Evolutionary conservation across 2,797 vertebrate species (phyloP), one percentile per base, ranked within the genome.

Genomic region (Xenops minutus): DNA sequence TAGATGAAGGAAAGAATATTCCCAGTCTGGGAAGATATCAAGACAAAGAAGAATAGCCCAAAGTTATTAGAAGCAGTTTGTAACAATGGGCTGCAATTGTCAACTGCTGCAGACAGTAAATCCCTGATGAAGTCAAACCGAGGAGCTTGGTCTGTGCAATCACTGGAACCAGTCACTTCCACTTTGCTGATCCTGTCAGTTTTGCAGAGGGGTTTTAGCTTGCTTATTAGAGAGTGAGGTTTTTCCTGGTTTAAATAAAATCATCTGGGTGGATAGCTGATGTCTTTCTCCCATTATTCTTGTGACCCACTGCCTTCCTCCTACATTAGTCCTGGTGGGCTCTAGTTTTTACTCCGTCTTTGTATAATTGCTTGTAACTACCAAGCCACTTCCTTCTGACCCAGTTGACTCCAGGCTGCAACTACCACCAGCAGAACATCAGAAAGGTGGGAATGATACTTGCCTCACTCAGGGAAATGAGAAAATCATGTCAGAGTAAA

Each of bases 1-100:
- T 67, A 82, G 86, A 76, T 91, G 84, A 87, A 91, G 58, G 46
- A 86, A 84, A 44, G 67, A 92, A 77, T 97, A 80, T 85, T 92
- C 66, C 78, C 55, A 63, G 26, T 71, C 74, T 92, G 48, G 55
- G 74, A 91, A 71, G 67, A 67, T 71, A 61, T 0, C 78, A 91
- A 79, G 80, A 76, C 48, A 76, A 95, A 77, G 68, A 85, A 93
- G 62, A 90, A 84, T 29, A 41, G 44, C 71, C 74, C 5, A 36
- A 36, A 88, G 74, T 86, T 79, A 36, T 63, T 79, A 46, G 61
- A 87, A 77, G 23, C 7, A 14, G 23, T 43, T 86, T 88, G 68
- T 81, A 63, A 77, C 75, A 89, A 52, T 56, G 37, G 51, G 21
- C 61, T 81, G 18, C 30, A 36, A 36, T 55, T 78, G 48, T 73